Conservation (phyloP, 53 echinoderm and acorn worm species). For the Mesocentrotus franciscanus region DNA sequence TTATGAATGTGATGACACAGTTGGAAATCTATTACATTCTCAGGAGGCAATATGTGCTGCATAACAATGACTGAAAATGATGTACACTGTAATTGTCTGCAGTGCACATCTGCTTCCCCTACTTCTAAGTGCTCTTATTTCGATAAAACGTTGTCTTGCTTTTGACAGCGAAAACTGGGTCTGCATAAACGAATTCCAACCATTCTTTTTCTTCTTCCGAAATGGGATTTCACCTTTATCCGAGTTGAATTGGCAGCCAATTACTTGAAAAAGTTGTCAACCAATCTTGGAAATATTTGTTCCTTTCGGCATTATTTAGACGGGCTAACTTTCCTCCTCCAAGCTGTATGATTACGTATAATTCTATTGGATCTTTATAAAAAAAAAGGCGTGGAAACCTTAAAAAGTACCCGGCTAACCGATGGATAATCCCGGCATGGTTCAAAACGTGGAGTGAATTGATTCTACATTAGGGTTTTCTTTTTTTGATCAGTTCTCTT, state of each 20-base stretch:
- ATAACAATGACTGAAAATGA: not conserved
- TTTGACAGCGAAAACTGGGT: not conserved
- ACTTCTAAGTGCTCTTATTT: slow-evolving; percentile 1
- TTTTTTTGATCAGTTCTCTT: not conserved
- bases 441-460: not conserved
- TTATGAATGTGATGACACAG: not conserved
- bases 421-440: slow-evolving; percentile 21
- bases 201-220: not conserved
- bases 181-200: not conserved
- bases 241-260: slow-evolving; percentile 34
- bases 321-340: not conserved
- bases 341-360: slow-evolving; percentile 51
- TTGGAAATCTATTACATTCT: not conserved
- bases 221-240: not conserved
- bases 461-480: slow-evolving; percentile 47
- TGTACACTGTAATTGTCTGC: not conserved
- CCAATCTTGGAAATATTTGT: slow-evolving; percentile 40
- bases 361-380: slow-evolving; percentile 34
- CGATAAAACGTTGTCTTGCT: not conserved
- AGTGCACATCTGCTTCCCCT: not conserved
- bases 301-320: slow-evolving; percentile 48
- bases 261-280: slow-evolving; percentile 48
- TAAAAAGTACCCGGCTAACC: not conserved
- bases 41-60: not conserved
- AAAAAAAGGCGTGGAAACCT: slow-evolving; percentile 20